phyloP scores from a whole-genome alignment of 2,888 invertebrate species.

The Temnothorax rugatulus region DNA sequence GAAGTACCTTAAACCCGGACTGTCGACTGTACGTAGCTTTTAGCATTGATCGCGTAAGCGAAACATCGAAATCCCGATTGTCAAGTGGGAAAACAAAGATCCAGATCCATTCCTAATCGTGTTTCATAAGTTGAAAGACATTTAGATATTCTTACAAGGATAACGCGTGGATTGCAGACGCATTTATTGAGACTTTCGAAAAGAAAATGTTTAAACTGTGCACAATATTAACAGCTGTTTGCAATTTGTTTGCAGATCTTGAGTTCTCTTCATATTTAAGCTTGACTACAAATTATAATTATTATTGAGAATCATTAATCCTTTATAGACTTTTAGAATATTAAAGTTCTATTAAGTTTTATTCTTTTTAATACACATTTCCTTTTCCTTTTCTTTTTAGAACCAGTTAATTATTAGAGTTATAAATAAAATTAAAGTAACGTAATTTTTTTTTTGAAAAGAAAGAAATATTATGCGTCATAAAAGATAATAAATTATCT shows the following conservation, averaged over 20 bases:
- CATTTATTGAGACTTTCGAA: background rate
- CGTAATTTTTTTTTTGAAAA: background rate
- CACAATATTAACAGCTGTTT: background rate
- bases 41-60: background rate
- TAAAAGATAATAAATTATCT: background rate
- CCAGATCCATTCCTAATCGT: background rate
- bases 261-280: background rate
- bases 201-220: background rate
- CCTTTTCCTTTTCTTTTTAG: background rate
- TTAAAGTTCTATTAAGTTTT: background rate
- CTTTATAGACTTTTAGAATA: background rate
- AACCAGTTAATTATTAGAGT: background rate
- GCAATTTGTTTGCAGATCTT: background rate
- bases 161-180: background rate
- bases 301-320: background rate
- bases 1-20: background rate
- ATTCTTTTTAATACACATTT: background rate
- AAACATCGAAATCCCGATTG: background rate
- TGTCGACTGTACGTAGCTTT: background rate
- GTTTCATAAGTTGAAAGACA: background rate
- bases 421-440: background rate
- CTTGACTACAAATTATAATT: background rate
- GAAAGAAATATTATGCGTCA: background rate
- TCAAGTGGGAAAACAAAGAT: background rate
- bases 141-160: background rate